phyloP scores from a whole-genome alignment of 2,797 vertebrate species.

The Hydrocynus forskahlii region DNA sequence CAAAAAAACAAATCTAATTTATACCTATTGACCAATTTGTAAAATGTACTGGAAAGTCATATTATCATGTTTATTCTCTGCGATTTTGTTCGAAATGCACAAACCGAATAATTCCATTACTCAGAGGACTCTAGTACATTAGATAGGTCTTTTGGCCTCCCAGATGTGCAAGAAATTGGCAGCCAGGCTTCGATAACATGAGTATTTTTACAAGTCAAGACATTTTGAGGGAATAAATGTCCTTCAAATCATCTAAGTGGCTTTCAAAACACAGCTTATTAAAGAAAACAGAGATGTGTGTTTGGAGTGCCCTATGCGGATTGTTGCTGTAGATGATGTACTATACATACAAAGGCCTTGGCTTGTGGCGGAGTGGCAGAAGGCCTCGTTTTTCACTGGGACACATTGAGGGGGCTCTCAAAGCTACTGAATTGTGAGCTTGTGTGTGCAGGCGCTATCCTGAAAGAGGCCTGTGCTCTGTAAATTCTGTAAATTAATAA shows the following conservation, averaged over 20 bases:
- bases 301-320: constrained; percentile 71
- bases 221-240: constrained; percentile 65
- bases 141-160: constrained; percentile 33
- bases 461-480: constrained; percentile 69
- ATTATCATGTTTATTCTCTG: not conserved
- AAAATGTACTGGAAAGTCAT: constrained; percentile 27
- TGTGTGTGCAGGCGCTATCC: constrained; percentile 7
- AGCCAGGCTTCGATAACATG: constrained; percentile 48
- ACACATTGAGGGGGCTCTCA: constrained; percentile 67
- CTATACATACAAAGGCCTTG: constrained; percentile 63
- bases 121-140: constrained; percentile 16
- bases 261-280: constrained; percentile 77
- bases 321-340: constrained; percentile 65
- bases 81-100: not conserved
- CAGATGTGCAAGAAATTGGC: constrained; percentile 47
- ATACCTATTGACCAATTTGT: constrained; percentile 12
- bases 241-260: constrained; percentile 58
- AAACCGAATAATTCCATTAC: constrained; percentile 25
- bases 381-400: constrained; percentile 70
- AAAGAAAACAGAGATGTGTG: constrained; percentile 77
- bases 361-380: constrained; percentile 59
- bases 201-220: constrained; percentile 62
- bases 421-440: constrained; percentile 67
- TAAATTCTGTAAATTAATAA: constrained; percentile 77
- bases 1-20: not conserved